Percentiles rank a stretch among this genome's conserved stretches.
These are phyloP conservation scores for Eupelmus urozonus DNA, from an alignment of 2,888 invertebrate genomes.

Conservation along the genomic window DNA sequence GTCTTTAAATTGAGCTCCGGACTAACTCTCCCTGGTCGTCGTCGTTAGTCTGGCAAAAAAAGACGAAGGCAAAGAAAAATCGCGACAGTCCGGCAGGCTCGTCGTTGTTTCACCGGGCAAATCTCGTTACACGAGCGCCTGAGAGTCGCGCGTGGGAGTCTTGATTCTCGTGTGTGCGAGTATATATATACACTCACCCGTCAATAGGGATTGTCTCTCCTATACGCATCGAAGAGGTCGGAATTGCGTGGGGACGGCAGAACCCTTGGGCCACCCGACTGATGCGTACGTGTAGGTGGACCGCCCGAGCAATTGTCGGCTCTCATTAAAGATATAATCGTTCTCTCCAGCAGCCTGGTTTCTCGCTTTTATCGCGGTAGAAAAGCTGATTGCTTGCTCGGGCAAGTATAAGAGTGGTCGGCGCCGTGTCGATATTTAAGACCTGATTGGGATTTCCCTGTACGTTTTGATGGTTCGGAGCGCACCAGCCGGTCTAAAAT, in stretches of 20 bases:
- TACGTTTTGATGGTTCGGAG: not conserved
- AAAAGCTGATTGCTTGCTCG: too few species aligned
- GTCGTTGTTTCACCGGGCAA: constrained; percentile 23
- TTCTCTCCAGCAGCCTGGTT: constrained; percentile 17
- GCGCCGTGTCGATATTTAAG: constrained; percentile 31
- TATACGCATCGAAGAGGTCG: constrained; percentile 13
- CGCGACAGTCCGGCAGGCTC: not conserved
- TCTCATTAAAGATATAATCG: constrained; percentile 57
- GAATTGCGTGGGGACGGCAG: constrained; percentile 35
- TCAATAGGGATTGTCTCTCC: constrained; percentile 33
- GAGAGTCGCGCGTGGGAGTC: constrained; percentile 17
- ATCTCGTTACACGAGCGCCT: constrained; percentile 30
- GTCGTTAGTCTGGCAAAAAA: constrained; percentile 7
- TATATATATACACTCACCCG: too few species aligned
- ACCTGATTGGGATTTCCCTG: constrained; percentile 35
- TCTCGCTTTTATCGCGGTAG: not conserved
- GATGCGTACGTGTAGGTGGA: not conserved
- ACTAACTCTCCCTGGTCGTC: not conserved
- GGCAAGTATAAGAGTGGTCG: constrained; percentile 10
- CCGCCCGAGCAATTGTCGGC: constrained; percentile 26
- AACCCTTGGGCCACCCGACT: constrained; percentile 16
- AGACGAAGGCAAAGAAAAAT: constrained; percentile 5
- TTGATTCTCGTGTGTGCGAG: too few species aligned
- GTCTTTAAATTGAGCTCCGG: constrained; percentile 32
- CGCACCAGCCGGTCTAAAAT: not conserved